A percentile compares a stretch with the other conserved stretches of the same genome.
phyloP scores from a whole-genome alignment of 2,113 vertebrate genomes.

The Melanerpes formicivorus region DNA sequence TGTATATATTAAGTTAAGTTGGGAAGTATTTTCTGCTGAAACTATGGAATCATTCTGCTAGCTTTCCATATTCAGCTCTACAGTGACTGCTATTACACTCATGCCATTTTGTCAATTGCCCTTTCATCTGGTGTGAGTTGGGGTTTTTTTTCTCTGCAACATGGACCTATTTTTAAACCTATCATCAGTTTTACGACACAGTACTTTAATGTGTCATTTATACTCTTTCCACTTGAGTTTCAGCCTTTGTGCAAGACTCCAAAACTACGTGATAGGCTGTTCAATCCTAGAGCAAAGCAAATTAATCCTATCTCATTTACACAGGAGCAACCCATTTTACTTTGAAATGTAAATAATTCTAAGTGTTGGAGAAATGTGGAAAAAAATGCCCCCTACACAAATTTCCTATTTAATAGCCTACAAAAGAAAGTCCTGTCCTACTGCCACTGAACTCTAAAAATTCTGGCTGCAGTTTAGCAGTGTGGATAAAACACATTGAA shows the following conservation, averaged over 20 bases:
- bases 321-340: background rate
- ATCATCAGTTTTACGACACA: background rate
- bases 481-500: background rate
- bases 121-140: background rate
- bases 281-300: background rate
- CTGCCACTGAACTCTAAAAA: background rate
- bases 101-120: background rate
- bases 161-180: slow-evolving; percentile 28
- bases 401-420: background rate
- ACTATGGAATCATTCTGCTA: background rate
- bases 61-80: background rate
- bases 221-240: background rate
- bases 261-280: background rate
- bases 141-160: background rate
- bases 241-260: slow-evolving; percentile 16
- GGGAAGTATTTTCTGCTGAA: slow-evolving; percentile 15
- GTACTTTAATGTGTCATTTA: slow-evolving; percentile 1
- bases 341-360: slow-evolving; percentile 31
- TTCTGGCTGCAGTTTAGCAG: background rate
- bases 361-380: background rate
- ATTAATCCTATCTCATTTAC: slow-evolving; percentile 23
- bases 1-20: background rate
- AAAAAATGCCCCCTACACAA: background rate
- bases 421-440: background rate
- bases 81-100: background rate